Evolutionary conservation across 2,113 vertebrate species (phyloP), one percentile per base, ranked within the genome.

Genomic region (Syngnathoides biaculeatus): DNA sequence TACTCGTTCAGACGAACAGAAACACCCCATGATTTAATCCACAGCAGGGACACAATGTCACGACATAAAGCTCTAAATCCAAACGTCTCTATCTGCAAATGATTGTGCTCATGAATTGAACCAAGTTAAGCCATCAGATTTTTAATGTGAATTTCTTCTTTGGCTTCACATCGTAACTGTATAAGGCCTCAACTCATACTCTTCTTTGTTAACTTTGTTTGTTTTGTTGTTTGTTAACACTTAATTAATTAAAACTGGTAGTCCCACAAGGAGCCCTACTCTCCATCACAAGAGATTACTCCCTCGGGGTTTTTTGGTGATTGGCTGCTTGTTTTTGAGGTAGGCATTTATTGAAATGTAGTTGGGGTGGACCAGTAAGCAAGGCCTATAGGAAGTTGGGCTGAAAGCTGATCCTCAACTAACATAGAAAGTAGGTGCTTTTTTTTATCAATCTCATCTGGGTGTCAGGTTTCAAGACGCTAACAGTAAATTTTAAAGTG

Each of bases 251-350:
- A 83, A 81, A 71, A 75, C 60, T 74, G 50, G 48, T 48, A 45
- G 72, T 60, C 30, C 30, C 30, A 71, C 59, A 65, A 70, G 62
- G 68, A 70, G 65, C 17, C 64, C 38, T 65, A 48, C 52, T 75
- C 65, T 64, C 55, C 42, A 73, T 78, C 64, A 74, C 77, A 48
- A 48, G 19, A 52, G 20, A 81, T 76, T 81, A 83, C 82, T 88
- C 72, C 70, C 82, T 89, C 84, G 89, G 86, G 87, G 89, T 87
- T 43, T 64, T 67, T 45, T 19, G 55, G 22, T n/a, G 48, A 19
- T 52, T 52, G 43, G 42, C 53, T 17, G 26, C 26, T 66, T 50
- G 14, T 38, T 45, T 60, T 74, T 74, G n/a, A 71, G 67, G 22
- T 64, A 67, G 43, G 39, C 22, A 52, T 52, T 52, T 24, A 48